Conservation (phyloP, 2,797 vertebrate genomes). For the Semaprochilodus insignis region DNA sequence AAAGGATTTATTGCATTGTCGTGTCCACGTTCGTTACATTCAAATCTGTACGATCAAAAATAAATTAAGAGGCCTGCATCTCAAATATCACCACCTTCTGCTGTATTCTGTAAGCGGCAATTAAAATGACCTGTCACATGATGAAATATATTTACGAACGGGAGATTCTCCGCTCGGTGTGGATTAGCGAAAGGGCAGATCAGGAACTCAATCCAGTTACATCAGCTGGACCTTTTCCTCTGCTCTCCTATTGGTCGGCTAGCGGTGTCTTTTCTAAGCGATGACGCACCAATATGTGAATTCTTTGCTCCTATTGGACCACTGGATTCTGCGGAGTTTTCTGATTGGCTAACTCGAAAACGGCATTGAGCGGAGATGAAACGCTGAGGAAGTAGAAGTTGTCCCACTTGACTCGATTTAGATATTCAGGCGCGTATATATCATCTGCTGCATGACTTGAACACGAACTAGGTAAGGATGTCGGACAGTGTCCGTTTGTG, state of each 20-base stretch:
- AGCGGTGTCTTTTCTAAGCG: not conserved
- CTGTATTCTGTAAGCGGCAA: no score
- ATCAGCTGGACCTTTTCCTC: not conserved
- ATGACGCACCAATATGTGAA: conserved; percentile 10
- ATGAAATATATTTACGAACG: not conserved
- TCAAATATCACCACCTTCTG: no score
- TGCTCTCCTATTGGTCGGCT: conserved; percentile 13
- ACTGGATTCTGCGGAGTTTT: not conserved
- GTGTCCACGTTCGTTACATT: no score
- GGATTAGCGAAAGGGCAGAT: not conserved
- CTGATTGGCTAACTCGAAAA: conserved; percentile 53
- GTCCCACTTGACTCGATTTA: conserved; percentile 47
- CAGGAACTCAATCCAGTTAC: conserved; percentile 1
- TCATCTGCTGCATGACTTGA: conserved; percentile 35
- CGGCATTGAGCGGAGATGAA: conserved; percentile 9
- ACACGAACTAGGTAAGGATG: conserved; percentile 43
- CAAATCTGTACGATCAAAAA: no score
- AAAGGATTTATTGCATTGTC: no score
- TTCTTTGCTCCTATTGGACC: conserved; percentile 43
- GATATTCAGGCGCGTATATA: conserved; percentile 33
- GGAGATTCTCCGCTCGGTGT: not conserved
- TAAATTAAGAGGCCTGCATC: no score
- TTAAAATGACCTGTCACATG: no score
- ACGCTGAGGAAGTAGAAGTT: conserved; percentile 61
- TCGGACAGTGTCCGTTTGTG: not conserved